phyloP scores from a whole-genome alignment of 2,113 vertebrate genomes.

The Cebus imitator region DNA sequence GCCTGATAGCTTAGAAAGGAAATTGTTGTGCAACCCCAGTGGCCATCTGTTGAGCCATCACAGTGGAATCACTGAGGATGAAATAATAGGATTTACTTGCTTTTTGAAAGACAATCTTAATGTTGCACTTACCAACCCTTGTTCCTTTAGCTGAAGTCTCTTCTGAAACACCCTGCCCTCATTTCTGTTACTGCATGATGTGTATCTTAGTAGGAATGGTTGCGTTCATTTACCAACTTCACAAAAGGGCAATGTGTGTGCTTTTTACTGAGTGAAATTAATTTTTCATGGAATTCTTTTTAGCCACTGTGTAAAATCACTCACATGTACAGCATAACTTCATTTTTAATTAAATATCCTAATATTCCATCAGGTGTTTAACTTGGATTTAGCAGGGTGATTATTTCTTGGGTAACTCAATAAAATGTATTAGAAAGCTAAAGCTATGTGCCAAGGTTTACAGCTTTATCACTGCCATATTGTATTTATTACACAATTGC shows the following conservation, averaged over 20 bases:
- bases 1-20: not conserved
- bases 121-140: not conserved
- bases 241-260: not conserved
- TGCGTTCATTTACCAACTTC: not conserved
- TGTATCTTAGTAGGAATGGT: not conserved
- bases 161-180: not conserved
- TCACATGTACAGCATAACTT: not conserved
- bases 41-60: not conserved
- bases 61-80: not conserved
- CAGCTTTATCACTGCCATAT: not conserved
- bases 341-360: slow-evolving; percentile 65
- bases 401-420: slow-evolving; percentile 48
- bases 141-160: not conserved
- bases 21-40: not conserved
- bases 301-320: slow-evolving; percentile 43
- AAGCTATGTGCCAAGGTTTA: slow-evolving; percentile 47
- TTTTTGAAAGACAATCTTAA: not conserved
- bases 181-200: not conserved
- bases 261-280: slow-evolving; percentile 36
- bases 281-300: slow-evolving; percentile 45
- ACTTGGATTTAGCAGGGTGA: slow-evolving; percentile 3
- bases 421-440: slow-evolving; percentile 35
- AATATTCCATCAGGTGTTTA: slow-evolving; percentile 56
- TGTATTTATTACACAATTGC: slow-evolving; percentile 39
- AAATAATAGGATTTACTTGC: not conserved